These are phyloP conservation scores for Embiotoca jacksoni DNA, from an alignment of 2,113 vertebrate species.

Conservation along the genomic window DNA sequence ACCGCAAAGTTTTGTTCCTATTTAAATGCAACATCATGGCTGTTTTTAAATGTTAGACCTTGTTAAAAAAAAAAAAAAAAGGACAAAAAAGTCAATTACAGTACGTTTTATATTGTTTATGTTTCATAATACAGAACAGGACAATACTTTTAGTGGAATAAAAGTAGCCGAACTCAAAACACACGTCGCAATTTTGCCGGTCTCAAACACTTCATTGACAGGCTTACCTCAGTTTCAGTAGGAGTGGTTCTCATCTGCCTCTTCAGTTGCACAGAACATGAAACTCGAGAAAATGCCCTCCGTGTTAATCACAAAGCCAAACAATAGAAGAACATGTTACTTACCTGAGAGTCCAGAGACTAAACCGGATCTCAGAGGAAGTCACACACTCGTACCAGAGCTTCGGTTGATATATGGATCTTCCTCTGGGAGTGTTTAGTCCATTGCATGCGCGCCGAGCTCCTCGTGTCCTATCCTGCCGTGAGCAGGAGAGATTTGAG, in stretches of 20 bases:
- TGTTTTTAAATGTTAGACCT: no score
- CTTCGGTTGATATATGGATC: conserved; percentile 1
- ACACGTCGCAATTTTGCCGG: background rate
- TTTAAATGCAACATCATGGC: background rate
- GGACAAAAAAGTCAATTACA: no score
- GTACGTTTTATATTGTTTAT: no score
- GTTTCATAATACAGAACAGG: no score
- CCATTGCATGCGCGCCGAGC: conserved; percentile 62
- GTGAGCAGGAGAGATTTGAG: conserved; percentile 40
- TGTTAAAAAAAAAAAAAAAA: no score
- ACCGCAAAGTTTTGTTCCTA: background rate
- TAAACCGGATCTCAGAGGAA: background rate
- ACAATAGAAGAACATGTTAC: background rate
- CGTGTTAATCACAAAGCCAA: background rate
- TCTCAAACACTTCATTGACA: background rate
- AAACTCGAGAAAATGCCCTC: no score
- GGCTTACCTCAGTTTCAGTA: background rate
- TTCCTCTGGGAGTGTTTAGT: conserved; percentile 38
- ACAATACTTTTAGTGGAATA: no score
- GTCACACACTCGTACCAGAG: background rate
- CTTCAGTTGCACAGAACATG: background rate
- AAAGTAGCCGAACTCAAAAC: no score
- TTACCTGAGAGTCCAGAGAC: conserved; percentile 55
- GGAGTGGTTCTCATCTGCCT: no score
- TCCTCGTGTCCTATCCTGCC: conserved; percentile 17